A percentile compares a stretch with the other conserved stretches of the same genome.
phyloP scores from a whole-genome alignment of 1,140 invertebrate genomes.

The Drosophila saltans region DNA sequence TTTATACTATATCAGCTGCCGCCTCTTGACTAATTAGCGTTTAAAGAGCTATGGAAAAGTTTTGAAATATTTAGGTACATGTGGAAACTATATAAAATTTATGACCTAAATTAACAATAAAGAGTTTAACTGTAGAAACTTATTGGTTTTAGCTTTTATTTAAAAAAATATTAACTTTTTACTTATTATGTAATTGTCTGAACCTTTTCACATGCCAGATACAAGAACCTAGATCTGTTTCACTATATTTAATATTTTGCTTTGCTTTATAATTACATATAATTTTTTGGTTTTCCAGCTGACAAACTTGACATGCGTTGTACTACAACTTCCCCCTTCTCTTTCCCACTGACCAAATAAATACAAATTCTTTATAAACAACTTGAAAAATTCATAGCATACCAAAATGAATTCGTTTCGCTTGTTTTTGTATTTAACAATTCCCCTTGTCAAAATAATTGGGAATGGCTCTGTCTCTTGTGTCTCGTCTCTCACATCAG shows the following conservation, averaged over 20 bases:
- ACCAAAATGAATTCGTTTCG: slow-evolving; percentile 65
- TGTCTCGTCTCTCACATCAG: slow-evolving; percentile 8
- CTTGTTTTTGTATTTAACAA: slow-evolving; percentile 49
- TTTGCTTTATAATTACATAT: too few relatives aligned
- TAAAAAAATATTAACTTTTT: too few relatives aligned
- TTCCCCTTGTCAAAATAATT: slow-evolving; percentile 71
- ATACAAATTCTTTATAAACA: not conserved
- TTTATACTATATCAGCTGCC: slow-evolving; percentile 25
- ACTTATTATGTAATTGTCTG: not conserved
- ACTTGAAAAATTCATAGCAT: slow-evolving; percentile 25
- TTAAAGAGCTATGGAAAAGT: slow-evolving; percentile 30
- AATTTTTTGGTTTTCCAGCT: slow-evolving; percentile 11
- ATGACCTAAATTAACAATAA: too few relatives aligned
- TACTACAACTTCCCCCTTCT: not conserved
- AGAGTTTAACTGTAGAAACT: too few relatives aligned
- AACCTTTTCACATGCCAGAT: not conserved
- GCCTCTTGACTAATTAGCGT: slow-evolving; percentile 58
- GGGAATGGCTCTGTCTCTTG: slow-evolving; percentile 15
- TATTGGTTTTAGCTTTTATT: too few relatives aligned
- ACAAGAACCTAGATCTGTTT: not conserved
- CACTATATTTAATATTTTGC: not conserved
- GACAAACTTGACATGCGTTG: slow-evolving; percentile 26
- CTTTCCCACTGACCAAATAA: not conserved
- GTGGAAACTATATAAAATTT: too few relatives aligned
- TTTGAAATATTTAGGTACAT: not conserved